Evolutionary conservation across 2,113 vertebrate species (phyloP), one percentile per base, ranked within the genome.

Genomic region (Xyliphius kryptos): DNA sequence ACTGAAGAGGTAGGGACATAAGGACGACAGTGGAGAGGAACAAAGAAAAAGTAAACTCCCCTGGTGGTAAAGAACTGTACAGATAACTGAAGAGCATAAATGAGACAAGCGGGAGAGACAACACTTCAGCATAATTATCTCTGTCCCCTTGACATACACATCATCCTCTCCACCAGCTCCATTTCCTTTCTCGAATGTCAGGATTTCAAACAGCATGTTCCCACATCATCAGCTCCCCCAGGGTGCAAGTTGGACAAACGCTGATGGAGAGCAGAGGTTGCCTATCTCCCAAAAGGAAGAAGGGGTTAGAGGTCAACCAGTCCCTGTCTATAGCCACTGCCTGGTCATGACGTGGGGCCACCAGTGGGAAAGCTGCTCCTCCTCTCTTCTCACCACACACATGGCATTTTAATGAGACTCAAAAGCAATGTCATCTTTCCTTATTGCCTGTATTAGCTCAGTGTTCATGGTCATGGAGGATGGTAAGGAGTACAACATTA

Each of bases 251-350:
- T 79, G 80, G 83, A 89, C 79, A 81, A 89, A 76, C 36, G 2
- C 79, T 93, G 91, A 97, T 85, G 90, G 84, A 92, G 91, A 94
- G 81, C 94, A 95, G 92, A 84, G 83, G 74, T 76, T 65, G 75
- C 81, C 81, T 93, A 92, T 92, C 91, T 91, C 67, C 20, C 79
- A 77, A 76, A 81, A 83, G 82, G 84, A 88, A 90, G 85, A 83
- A 63, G 8, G 64, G 85, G 87, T 89, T 83, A 88, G 72, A 69
- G 69, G 75, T 68, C 60, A 66, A 44, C 72, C 52, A 61, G 48
- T 65, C 68, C 66, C 64, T 66, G 70, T 76, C 73, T 55, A 43
- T 50, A 10, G 20, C 56, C 15, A 19, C 64, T 71, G 60, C 50
- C 74, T 51, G 71, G 49, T 8, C n/a, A 11, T 63, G 75, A 68